Percentiles rank a stretch among this genome's conserved stretches.
These are phyloP conservation scores for Echeneis naucrates DNA, from an alignment of 2,797 vertebrate genomes.

Conservation along the genomic window DNA sequence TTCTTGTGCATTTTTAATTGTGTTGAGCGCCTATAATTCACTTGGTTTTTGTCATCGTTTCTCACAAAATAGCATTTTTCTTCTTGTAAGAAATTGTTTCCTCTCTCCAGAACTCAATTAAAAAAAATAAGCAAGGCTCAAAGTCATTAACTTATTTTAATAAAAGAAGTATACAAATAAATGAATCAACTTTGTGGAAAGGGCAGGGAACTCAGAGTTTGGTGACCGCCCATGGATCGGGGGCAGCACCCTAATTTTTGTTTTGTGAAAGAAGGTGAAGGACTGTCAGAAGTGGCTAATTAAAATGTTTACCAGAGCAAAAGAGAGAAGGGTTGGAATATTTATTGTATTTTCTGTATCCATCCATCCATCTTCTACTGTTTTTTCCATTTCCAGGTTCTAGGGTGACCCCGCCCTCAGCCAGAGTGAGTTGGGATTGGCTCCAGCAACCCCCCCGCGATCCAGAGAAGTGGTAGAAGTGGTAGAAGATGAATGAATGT, in stretches of 20 bases:
- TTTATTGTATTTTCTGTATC: too few relatives aligned
- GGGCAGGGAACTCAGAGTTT: neutral
- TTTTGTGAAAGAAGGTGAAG: neutral
- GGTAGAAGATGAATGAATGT: too few relatives aligned
- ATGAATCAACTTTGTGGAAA: slow-evolving; percentile 24
- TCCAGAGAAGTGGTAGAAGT: too few relatives aligned
- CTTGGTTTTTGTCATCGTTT: slow-evolving; percentile 39
- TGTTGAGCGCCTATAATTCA: slow-evolving; percentile 23
- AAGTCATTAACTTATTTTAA: slow-evolving; percentile 41
- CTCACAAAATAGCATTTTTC: slow-evolving; percentile 6
- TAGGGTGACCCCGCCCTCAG: too few relatives aligned
- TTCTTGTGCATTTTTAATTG: slow-evolving; percentile 26
- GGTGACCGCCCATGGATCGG: slow-evolving; percentile 7
- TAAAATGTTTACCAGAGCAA: too few relatives aligned
- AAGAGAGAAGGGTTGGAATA: too few relatives aligned
- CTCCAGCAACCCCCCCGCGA: too few relatives aligned
- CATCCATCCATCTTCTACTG: too few relatives aligned
- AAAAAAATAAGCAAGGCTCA: slow-evolving; percentile 26
- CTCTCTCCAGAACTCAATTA: slow-evolving; percentile 12
- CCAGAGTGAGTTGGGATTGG: too few relatives aligned
- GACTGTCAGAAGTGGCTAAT: too few relatives aligned
- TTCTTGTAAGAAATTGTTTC: slow-evolving; percentile 26
- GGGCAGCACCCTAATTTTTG: neutral
- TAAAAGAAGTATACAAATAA: slow-evolving; percentile 29
- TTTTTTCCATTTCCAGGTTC: too few relatives aligned